A percentile compares a stretch with the other conserved stretches of the same genome.
These are phyloP conservation scores for Porites lobata DNA, from an alignment of 92 coral and sea anemone genomes.

Conservation along the genomic window DNA sequence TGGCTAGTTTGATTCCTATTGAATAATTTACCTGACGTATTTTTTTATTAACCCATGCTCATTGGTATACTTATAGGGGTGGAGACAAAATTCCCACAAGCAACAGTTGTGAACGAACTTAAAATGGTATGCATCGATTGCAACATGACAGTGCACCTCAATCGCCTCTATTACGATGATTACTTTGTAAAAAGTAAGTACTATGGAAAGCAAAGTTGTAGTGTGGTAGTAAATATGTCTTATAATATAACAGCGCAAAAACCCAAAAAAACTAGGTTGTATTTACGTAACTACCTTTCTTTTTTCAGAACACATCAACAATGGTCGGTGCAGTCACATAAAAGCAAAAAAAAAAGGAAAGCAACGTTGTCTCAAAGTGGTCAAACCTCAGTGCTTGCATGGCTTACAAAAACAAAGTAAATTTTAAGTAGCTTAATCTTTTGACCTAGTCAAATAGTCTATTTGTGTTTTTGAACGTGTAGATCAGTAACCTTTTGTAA, in stretches of 20 bases:
- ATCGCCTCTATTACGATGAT: conserved; percentile 17
- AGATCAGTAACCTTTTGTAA: too few species aligned
- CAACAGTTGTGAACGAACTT: conserved; percentile 16
- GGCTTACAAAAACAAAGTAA: not conserved
- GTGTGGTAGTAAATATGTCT: too few species aligned
- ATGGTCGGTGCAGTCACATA: not conserved
- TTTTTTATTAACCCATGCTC: too few species aligned
- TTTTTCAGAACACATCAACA: conserved; percentile 6
- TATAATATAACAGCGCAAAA: not conserved
- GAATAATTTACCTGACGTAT: too few species aligned
- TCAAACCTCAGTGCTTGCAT: not conserved
- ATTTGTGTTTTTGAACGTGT: too few species aligned
- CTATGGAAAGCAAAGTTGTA: not conserved
- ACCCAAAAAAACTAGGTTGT: not conserved
- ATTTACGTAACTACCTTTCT: not conserved
- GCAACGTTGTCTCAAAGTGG: not conserved
- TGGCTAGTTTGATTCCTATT: too few species aligned
- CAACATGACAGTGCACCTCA: conserved; percentile 14
- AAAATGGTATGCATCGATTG: conserved; percentile 4
- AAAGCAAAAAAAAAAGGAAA: not conserved
- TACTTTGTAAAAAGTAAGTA: conserved; percentile 33
- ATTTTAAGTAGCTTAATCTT: not conserved
- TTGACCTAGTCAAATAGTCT: too few species aligned
- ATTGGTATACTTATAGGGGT: conserved; percentile 4
- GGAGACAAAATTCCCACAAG: conserved; percentile 17